These are phyloP conservation scores for Nephrotoma flavescens DNA, from an alignment of 2,888 invertebrate species.

Conservation along the genomic window DNA sequence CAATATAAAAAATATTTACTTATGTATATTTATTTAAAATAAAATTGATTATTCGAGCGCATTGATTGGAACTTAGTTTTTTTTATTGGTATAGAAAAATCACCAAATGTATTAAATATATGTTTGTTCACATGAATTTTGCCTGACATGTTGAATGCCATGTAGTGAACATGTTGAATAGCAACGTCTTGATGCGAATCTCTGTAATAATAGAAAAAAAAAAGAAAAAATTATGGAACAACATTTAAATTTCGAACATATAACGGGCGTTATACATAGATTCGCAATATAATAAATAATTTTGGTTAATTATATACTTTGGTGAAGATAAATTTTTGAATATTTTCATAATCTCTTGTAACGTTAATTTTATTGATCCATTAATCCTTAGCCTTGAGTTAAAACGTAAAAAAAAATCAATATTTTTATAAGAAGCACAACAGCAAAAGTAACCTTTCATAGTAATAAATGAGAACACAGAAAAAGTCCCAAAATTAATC, in stretches of 20 bases:
- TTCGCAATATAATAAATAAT: too few species aligned
- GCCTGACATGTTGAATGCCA: constrained; percentile 54
- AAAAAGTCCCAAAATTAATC: background rate
- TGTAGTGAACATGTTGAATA: constrained; percentile 67
- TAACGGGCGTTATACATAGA: too few species aligned
- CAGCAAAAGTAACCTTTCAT: background rate
- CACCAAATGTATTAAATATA: constrained; percentile 21
- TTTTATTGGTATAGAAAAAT: background rate
- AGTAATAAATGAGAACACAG: background rate
- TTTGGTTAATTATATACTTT: too few species aligned
- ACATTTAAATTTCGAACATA: too few species aligned
- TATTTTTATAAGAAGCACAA: background rate
- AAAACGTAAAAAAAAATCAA: background rate
- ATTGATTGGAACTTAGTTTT: background rate
- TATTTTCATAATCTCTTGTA: background rate
- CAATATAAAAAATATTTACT: background rate
- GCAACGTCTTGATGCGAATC: constrained; percentile 63
- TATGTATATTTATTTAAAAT: background rate
- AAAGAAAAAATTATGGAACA: background rate
- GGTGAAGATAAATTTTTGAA: too few species aligned
- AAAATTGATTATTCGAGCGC: background rate
- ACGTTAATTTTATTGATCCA: background rate
- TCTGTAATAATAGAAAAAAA: constrained; percentile 39
- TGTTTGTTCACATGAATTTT: constrained; percentile 74
- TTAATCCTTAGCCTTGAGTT: background rate